Percentiles rank a stretch among this genome's conserved stretches.
Evolutionary conservation across 2,797 vertebrate species (phyloP).

Genomic region (Glossophaga mutica): DNA sequence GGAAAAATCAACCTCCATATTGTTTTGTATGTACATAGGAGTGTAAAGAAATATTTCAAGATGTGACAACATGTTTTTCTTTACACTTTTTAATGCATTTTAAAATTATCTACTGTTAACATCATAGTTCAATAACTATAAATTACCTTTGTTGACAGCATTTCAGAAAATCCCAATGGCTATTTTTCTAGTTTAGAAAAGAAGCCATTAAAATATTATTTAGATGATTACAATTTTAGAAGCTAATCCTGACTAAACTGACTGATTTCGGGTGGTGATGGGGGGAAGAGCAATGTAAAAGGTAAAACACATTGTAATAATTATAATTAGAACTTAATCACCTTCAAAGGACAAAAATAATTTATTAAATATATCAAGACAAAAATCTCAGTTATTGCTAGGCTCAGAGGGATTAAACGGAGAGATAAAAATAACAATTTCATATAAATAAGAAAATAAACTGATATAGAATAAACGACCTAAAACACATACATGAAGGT

Average conservation of each 20-base stretch:
- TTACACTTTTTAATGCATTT: background rate
- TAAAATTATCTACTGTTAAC: background rate
- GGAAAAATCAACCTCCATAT: background rate
- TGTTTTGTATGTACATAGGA: background rate
- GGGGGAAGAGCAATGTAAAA: background rate
- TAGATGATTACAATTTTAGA: background rate
- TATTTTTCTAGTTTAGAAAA: background rate
- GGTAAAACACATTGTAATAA: background rate
- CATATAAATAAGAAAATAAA: conserved; percentile 22
- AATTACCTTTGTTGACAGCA: background rate
- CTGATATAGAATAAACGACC: background rate
- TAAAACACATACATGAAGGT: background rate
- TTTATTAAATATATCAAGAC: background rate
- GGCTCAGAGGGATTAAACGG: background rate
- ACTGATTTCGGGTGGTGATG: background rate
- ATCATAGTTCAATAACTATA: background rate
- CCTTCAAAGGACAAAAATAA: background rate
- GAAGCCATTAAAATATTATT: background rate
- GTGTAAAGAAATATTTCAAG: background rate
- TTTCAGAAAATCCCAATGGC: background rate
- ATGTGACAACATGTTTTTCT: background rate
- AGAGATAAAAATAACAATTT: background rate
- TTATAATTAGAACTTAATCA: background rate
- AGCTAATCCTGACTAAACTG: background rate
- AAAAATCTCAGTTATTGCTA: background rate